phyloP scores from a whole-genome alignment of 2,113 vertebrate species.

The Lepidothrix coronata region DNA sequence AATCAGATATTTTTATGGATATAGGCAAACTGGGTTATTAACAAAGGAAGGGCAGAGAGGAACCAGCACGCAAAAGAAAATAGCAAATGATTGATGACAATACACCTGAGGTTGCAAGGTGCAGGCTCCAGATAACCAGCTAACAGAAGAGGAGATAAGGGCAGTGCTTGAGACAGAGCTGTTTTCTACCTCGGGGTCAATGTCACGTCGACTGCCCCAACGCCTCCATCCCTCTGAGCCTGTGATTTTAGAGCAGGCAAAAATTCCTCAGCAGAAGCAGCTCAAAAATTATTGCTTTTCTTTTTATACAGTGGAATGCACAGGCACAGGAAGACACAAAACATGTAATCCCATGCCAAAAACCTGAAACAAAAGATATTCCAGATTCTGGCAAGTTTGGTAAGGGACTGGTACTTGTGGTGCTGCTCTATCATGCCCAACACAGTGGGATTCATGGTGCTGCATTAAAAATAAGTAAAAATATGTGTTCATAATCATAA shows the following conservation, averaged over 20 bases:
- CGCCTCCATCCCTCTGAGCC: not conserved
- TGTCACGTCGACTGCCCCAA: slow-evolving; percentile 26
- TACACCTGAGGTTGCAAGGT: slow-evolving; percentile 74
- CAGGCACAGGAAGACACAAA: not conserved
- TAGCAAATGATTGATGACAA: slow-evolving; percentile 70
- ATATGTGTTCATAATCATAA: not conserved
- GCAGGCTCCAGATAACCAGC: slow-evolving; percentile 67
- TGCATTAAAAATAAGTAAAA: not conserved
- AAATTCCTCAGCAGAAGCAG: not conserved
- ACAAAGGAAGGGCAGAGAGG: slow-evolving; percentile 64
- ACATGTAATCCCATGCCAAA: not conserved
- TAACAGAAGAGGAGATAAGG: slow-evolving; percentile 30
- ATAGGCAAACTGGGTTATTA: slow-evolving; percentile 74
- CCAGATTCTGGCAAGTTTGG: not conserved
- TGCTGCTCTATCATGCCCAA: not conserved
- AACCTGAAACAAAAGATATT: not conserved
- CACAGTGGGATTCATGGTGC: too few relatives aligned
- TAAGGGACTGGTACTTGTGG: not conserved
- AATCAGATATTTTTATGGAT: slow-evolving; percentile 75
- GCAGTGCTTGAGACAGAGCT: not conserved
- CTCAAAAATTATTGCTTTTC: not conserved
- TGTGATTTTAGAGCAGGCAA: not conserved
- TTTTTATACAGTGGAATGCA: not conserved
- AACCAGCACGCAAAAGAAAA: slow-evolving; percentile 38
- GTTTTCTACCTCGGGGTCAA: slow-evolving; percentile 47